Evolutionary conservation across 2,113 vertebrate genomes (phyloP).

Genomic region (Ramphastos sulfuratus): DNA sequence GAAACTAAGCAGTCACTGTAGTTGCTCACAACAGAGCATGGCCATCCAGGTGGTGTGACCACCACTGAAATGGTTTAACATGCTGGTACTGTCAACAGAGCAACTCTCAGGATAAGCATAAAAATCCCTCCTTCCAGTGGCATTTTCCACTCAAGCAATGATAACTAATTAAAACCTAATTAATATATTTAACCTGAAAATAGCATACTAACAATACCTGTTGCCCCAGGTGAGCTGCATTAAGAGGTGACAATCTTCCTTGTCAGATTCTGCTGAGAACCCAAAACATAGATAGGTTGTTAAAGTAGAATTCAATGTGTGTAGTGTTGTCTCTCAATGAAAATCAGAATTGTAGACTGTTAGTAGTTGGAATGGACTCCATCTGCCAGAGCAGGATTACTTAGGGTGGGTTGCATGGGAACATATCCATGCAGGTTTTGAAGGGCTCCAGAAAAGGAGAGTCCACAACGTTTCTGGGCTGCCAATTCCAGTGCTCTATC

Average conservation of each 20-base stretch:
- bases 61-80: not conserved
- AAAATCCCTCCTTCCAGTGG: not conserved
- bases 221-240: not conserved
- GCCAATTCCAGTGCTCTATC: too few species aligned
- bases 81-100: not conserved
- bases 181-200: not conserved
- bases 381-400: too few species aligned
- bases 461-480: too few species aligned
- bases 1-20: rapidly evolving
- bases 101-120: not conserved
- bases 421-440: too few species aligned
- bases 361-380: too few species aligned
- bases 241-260: not conserved
- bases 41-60: not conserved
- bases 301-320: not conserved
- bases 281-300: not conserved
- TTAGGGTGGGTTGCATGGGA: too few species aligned
- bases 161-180: not conserved
- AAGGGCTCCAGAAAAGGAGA: too few species aligned
- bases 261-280: not conserved
- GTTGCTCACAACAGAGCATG: not conserved
- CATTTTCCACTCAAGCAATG: rapidly evolving
- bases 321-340: not conserved
- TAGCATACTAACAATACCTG: not conserved
- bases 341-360: not conserved